A percentile compares a stretch with the other conserved stretches of the same genome.
phyloP scores from a whole-genome alignment of 2,888 invertebrate species.

The Entomobrya proxima region DNA sequence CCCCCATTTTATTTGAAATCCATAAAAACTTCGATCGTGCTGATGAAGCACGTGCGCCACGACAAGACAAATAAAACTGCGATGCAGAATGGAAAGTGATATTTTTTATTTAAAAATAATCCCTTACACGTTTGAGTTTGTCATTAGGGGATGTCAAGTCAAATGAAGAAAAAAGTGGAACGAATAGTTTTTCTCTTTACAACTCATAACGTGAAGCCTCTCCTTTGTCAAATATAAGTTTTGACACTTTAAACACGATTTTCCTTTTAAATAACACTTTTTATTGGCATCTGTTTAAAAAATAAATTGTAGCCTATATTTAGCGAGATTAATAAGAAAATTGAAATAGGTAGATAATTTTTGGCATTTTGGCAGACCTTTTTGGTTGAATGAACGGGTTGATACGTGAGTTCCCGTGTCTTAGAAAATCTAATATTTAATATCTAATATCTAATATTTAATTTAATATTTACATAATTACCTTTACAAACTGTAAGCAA shows the following conservation, averaged over 20 bases:
- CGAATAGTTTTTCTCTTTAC: neutral
- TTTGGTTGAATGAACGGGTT: too few species aligned
- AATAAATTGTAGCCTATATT: too few species aligned
- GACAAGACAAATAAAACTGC: neutral
- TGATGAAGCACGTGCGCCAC: conserved; percentile 28
- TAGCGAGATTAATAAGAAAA: too few species aligned
- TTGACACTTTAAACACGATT: conserved; percentile 39
- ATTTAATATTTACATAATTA: too few species aligned
- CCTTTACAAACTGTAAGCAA: too few species aligned
- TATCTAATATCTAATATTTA: too few species aligned
- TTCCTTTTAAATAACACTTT: conserved; percentile 22
- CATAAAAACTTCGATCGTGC: conserved; percentile 34
- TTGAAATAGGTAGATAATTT: too few species aligned
- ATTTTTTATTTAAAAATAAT: conserved; percentile 30
- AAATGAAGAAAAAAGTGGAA: neutral
- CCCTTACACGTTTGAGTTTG: conserved; percentile 28
- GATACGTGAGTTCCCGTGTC: too few species aligned
- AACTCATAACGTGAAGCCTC: neutral
- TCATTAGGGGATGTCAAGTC: conserved; percentile 31
- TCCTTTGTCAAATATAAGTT: neutral
- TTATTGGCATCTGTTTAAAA: neutral
- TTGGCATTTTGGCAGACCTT: too few species aligned
- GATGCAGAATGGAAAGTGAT: conserved; percentile 18
- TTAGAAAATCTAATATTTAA: too few species aligned
- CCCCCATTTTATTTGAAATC: conserved; percentile 9